A percentile compares a stretch with the other conserved stretches of the same genome.
phyloP scores from a whole-genome alignment of 2,113 vertebrate genomes.

The Pelobates fuscus region DNA sequence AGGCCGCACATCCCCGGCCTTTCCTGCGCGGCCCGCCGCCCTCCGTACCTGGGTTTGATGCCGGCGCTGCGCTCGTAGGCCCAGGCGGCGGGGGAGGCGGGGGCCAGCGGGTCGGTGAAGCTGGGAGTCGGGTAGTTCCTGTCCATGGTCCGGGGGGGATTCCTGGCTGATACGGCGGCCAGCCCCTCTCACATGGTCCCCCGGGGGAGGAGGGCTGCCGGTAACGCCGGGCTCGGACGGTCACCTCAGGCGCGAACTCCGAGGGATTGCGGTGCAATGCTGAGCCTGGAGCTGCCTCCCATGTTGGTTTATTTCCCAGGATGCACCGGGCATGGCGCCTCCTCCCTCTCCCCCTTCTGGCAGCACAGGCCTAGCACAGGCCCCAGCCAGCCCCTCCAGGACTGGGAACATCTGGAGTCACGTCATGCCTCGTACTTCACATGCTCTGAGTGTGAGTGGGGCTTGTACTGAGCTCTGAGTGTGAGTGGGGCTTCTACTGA shows the following conservation, averaged over 20 bases:
- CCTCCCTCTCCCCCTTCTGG: conserved; percentile 54
- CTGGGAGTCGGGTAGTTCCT: conserved; percentile 86
- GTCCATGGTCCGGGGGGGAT: conserved; percentile 83
- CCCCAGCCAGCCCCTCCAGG: conserved; percentile 16
- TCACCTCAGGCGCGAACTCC: conserved; percentile 26
- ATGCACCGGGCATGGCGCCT: conserved; percentile 68
- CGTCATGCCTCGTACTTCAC: neutral
- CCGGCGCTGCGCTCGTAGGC: conserved; percentile 82
- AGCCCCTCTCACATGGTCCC: conserved; percentile 62
- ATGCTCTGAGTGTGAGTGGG: neutral
- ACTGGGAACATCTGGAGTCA: conserved; percentile 5
- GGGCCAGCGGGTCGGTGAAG: conserved; percentile 82
- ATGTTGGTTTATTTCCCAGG: conserved; percentile 79
- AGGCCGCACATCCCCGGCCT: conserved; percentile 72
- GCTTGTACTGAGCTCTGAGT: neutral
- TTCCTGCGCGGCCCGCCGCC: conserved; percentile 61
- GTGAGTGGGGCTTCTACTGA: too few relatives aligned
- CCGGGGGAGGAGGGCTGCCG: neutral
- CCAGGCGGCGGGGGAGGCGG: conserved; percentile 78
- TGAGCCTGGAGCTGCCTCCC: conserved; percentile 66
- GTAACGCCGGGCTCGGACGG: conserved; percentile 24
- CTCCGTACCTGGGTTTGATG: conserved; percentile 84
- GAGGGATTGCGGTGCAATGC: conserved; percentile 40
- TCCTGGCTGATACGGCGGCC: conserved; percentile 49
- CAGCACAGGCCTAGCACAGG: conserved; percentile 54